phyloP scores from a whole-genome alignment of 2,888 invertebrate species.

The Melieria picta region DNA sequence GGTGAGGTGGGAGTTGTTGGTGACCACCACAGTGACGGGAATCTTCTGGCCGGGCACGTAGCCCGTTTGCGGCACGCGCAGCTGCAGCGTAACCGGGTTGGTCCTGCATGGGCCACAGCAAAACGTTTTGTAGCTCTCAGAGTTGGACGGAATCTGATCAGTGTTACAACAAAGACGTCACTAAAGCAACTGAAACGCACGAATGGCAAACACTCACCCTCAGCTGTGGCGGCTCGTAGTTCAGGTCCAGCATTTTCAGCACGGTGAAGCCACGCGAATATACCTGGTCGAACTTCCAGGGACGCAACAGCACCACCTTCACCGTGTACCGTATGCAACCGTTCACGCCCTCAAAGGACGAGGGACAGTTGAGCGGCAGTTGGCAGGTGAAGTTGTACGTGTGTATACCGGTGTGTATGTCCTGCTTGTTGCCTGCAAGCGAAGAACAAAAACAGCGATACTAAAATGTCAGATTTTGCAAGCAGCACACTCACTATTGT shows the following conservation, averaged over 20 bases:
- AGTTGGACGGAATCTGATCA: conserved; percentile 53
- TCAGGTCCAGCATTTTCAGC: conserved; percentile 80
- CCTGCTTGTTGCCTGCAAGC: conserved; percentile 42
- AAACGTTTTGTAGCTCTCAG: conserved; percentile 56
- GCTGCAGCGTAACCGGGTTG: conserved; percentile 54
- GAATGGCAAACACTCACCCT: conserved; percentile 41
- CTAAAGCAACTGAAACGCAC: not conserved
- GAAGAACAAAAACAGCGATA: not conserved
- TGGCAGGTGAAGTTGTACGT: conserved; percentile 67
- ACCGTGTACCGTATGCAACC: conserved; percentile 81
- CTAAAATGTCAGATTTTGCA: not conserved
- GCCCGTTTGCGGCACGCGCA: conserved; percentile 59
- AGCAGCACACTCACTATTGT: conserved; percentile 61
- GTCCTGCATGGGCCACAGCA: conserved; percentile 61
- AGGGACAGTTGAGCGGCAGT: conserved; percentile 73
- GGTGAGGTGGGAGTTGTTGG: conserved; percentile 69
- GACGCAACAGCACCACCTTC: conserved; percentile 80
- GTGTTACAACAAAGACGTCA: not conserved
- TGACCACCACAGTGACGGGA: conserved; percentile 66
- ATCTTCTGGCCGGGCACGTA: conserved; percentile 62
- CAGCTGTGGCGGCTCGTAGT: conserved; percentile 68
- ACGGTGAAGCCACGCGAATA: conserved; percentile 82
- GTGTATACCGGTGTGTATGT: conserved; percentile 64
- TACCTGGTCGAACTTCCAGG: conserved; percentile 85
- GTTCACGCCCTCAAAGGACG: conserved; percentile 79